A percentile compares a stretch with the other conserved stretches of the same genome.
Conservation (phyloP, 1,140 invertebrate species). For the Hylaeus volcanicus region DNA sequence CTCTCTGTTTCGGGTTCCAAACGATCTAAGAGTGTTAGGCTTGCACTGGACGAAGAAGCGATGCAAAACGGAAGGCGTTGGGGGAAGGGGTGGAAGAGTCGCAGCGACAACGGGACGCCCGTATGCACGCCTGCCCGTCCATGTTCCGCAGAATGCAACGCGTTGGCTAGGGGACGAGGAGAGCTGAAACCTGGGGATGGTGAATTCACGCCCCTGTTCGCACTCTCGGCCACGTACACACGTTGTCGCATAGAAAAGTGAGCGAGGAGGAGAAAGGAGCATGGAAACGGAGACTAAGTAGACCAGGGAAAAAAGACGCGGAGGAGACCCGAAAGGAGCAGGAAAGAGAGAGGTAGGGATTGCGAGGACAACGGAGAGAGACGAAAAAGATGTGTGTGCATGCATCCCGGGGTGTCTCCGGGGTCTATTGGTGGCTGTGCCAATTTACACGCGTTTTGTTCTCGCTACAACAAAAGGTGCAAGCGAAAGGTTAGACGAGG, state of each 20-base stretch:
- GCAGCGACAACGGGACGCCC: constrained; percentile 21
- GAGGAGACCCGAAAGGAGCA: neutral
- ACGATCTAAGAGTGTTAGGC: neutral
- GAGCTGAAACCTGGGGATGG: constrained; percentile 13
- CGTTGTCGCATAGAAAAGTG: constrained; percentile 46
- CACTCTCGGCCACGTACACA: constrained; percentile 43
- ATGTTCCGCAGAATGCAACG: constrained; percentile 23
- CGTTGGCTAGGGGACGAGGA: neutral
- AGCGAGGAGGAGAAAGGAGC: constrained; percentile 22
- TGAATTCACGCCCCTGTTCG: constrained; percentile 64
- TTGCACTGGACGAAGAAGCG: neutral
- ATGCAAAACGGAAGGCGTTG: neutral
- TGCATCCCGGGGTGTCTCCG: constrained; percentile 49
- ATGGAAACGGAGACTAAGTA: constrained; percentile 42
- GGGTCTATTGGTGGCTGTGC: constrained; percentile 71
- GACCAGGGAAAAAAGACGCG: constrained; percentile 42
- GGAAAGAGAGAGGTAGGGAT: constrained; percentile 4
- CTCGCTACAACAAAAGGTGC: constrained; percentile 72
- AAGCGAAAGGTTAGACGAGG: constrained; percentile 63
- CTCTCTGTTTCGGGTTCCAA: constrained; percentile 10
- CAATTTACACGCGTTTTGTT: constrained; percentile 77
- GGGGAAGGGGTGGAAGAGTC: neutral
- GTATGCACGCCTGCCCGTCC: constrained; percentile 29
- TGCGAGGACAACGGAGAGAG: constrained; percentile 7
- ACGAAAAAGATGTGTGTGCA: constrained; percentile 32